Evolutionary conservation across 2,888 invertebrate genomes (phyloP).

Genomic region (Eudemis profundana): DNA sequence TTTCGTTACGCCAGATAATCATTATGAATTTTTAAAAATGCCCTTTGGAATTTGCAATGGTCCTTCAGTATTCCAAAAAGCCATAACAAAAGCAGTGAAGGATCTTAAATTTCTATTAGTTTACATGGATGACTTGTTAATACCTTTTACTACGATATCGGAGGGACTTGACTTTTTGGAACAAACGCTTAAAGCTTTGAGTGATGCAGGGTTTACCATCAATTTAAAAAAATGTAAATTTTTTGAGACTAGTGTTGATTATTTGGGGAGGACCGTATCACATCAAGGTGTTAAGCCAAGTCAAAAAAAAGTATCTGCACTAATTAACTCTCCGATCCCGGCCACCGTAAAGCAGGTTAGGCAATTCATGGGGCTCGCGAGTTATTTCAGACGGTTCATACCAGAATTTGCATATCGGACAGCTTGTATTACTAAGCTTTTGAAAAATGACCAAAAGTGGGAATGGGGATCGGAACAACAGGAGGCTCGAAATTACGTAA

Average conservation of each 20-base stretch:
- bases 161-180: neutral
- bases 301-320: neutral
- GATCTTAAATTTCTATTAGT: neutral
- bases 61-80: too few relatives aligned
- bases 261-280: neutral
- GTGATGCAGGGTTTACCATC: neutral
- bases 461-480: neutral
- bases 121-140: constrained; percentile 2
- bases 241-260: neutral
- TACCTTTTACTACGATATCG: neutral
- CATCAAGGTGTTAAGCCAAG: neutral
- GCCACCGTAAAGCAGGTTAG: neutral
- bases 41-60: too few relatives aligned
- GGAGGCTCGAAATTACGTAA: neutral
- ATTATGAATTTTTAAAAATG: constrained; percentile 7
- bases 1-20: neutral
- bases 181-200: neutral
- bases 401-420: neutral
- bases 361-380: too few relatives aligned
- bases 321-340: neutral
- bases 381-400: neutral
- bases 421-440: constrained; percentile 1
- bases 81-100: neutral
- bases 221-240: constrained; percentile 8
- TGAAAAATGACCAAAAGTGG: neutral